Evolutionary conservation across 1,140 invertebrate species (phyloP), one percentile per base, ranked within the genome.

Genomic region (Lordiphosa stackelbergi): DNA sequence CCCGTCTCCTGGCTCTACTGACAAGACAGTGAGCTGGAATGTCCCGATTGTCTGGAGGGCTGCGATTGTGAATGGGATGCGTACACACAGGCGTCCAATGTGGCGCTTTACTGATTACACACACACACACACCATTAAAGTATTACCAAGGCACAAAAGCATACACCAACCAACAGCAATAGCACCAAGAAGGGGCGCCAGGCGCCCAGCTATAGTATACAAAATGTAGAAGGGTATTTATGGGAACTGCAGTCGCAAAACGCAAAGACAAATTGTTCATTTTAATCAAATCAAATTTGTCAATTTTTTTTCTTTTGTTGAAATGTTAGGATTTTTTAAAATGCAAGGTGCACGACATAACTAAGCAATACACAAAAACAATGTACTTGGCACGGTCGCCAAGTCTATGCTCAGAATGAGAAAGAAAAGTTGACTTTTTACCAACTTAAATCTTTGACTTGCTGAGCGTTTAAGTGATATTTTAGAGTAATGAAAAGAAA

Each of bases 1-100:
- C 95, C 95, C 8, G 95, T 97, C 1, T 94, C 94, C 24, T 97
- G 96, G 96, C 95, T 97, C 86, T 97, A 97, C 92, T 97, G 94
- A 97, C 93, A 88, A 88, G 87, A 88, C 73, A 87, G 85, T 81
- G 87, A 88, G 73, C 72, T 88, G 45, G 87, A 88, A 73, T 88
- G 84, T 61, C 79, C 85, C 63, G 86, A 88, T 41, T 87, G 84
- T 69, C 73, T 87, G 47, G 86, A 88, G 70, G 87, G 81, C 64
- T 88, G 86, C 62, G 86, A 87, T 66, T 87, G 86, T 61, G 86
- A 88, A 68, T 88, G 85, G 77, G 87, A 88, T 63, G 84, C 84
- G 49, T 86, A 86, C 42, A 86, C 85, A 54, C 73, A 85, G 57
- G 85, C 78, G 53, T 75, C 75, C 56, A 86, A 81, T 59, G 74